Evolutionary conservation across 2,113 vertebrate species (phyloP).

Genomic region (Hypomesus transpacificus): DNA sequence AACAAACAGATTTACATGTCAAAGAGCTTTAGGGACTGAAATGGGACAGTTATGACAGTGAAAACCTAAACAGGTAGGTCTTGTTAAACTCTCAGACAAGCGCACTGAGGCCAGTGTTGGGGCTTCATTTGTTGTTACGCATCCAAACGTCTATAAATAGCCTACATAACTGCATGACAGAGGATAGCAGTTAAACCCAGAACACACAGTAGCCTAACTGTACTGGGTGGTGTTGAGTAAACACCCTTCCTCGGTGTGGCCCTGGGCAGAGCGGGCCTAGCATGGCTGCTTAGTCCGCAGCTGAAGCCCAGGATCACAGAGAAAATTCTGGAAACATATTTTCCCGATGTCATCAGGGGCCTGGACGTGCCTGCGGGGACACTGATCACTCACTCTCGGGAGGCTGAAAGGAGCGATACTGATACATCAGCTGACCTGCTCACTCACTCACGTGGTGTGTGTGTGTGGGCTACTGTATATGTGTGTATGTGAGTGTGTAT

Average conservation of each 20-base stretch:
- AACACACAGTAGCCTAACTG: constrained; percentile 21
- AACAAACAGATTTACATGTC: too few species aligned
- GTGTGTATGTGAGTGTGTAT: too few species aligned
- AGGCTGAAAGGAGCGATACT: not conserved
- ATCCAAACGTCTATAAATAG: constrained; percentile 13
- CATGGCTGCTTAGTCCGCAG: constrained; percentile 41
- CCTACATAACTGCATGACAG: constrained; percentile 9
- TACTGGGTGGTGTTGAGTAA: constrained; percentile 2
- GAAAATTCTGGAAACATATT: constrained; percentile 55
- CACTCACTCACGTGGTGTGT: not conserved
- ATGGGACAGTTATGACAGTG: not conserved
- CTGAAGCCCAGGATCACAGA: constrained; percentile 47
- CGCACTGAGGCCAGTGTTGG: too few species aligned
- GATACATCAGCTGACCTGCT: constrained; percentile 19
- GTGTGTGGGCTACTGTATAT: not conserved
- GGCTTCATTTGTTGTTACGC: not conserved
- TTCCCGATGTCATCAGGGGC: constrained; percentile 65
- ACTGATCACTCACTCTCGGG: constrained; percentile 29
- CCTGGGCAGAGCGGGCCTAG: constrained; percentile 31
- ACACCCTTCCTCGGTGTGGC: constrained; percentile 18
- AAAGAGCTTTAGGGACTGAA: too few species aligned
- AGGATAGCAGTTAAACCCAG: constrained; percentile 20
- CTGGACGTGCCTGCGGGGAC: constrained; percentile 43
- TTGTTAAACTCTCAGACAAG: too few species aligned
- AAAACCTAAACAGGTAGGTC: not conserved